Conservation (phyloP, 2,888 invertebrate genomes). For the Lumbricus terrestris region DNA sequence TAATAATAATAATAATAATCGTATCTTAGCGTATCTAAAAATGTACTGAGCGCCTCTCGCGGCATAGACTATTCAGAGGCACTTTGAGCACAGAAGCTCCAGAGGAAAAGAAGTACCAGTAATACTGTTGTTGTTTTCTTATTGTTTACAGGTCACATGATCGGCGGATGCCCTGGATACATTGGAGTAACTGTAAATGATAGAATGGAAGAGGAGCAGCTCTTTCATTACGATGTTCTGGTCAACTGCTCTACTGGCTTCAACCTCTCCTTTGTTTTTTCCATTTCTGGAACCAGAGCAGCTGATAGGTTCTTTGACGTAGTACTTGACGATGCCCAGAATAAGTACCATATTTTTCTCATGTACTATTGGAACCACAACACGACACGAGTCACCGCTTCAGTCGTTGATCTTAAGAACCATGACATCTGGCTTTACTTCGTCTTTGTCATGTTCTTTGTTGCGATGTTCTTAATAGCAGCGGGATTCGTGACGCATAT, state of each 20-base stretch:
- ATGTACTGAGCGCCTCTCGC: too few relatives aligned
- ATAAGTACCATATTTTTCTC: conserved; percentile 31
- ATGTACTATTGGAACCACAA: conserved; percentile 21
- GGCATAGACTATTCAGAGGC: too few relatives aligned
- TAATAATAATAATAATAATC: too few relatives aligned
- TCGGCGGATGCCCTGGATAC: conserved; percentile 50
- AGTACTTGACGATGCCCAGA: conserved; percentile 33
- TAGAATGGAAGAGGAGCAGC: conserved; percentile 35
- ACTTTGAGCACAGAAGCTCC: too few relatives aligned
- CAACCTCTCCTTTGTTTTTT: conserved; percentile 45
- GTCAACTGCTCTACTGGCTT: conserved; percentile 51
- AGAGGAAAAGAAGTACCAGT: too few relatives aligned
- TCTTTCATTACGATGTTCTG: conserved; percentile 48
- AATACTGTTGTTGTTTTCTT: conserved; percentile 40
- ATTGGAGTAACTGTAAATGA: conserved; percentile 42
- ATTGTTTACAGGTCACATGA: conserved; percentile 40
- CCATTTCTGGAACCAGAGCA: conserved; percentile 28
- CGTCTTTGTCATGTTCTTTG: background rate
- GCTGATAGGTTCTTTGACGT: conserved; percentile 37
- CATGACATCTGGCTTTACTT: background rate
- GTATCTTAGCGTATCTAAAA: too few relatives aligned
- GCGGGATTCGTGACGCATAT: background rate
- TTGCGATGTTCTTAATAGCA: background rate
- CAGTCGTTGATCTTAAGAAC: background rate
- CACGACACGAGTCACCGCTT: background rate